Conservation (phyloP, 2,888 invertebrate species). For the Drosophila fungiperda region DNA sequence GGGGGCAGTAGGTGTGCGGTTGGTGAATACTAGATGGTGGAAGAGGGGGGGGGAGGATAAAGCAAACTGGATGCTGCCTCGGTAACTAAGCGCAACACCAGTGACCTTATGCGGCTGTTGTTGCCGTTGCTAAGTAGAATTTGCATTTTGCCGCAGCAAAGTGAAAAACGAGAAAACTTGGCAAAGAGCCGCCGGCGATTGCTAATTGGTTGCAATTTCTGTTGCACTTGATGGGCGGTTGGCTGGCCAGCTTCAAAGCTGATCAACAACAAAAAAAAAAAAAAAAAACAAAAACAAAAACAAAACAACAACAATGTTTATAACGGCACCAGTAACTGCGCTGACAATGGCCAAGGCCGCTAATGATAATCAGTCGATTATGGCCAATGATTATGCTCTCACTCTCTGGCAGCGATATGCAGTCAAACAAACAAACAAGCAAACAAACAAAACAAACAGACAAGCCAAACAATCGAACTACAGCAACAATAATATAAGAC, state of each 20-base stretch:
- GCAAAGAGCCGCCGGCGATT: slow-evolving; percentile 43
- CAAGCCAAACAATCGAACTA: slow-evolving; percentile 17
- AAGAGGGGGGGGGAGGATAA: not conserved
- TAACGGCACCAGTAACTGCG: slow-evolving; percentile 15
- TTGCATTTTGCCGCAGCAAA: slow-evolving; percentile 55
- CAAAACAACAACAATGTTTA: slow-evolving; percentile 27
- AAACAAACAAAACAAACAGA: not conserved
- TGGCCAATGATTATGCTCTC: slow-evolving; percentile 57
- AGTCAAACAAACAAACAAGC: slow-evolving; percentile 16
- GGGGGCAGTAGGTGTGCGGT: not conserved
- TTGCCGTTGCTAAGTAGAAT: slow-evolving; percentile 38
- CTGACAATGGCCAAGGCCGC: slow-evolving; percentile 61
- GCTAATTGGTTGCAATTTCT: slow-evolving; percentile 58
- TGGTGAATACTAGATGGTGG: not conserved
- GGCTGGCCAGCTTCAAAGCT: slow-evolving; percentile 21
- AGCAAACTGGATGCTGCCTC: slow-evolving; percentile 37
- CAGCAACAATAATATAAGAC: slow-evolving; percentile 18
- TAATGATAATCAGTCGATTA: slow-evolving; percentile 55
- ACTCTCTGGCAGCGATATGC: slow-evolving; percentile 31
- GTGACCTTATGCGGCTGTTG: slow-evolving; percentile 22
- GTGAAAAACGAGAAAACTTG: slow-evolving; percentile 56
- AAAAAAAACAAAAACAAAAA: slow-evolving; percentile 5
- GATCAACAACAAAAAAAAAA: slow-evolving; percentile 28
- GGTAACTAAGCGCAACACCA: slow-evolving; percentile 33
- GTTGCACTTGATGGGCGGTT: slow-evolving; percentile 19